A percentile compares a stretch with the other conserved stretches of the same genome.
phyloP scores from a whole-genome alignment of 92 coral and sea anemone species.

The Palythoa caribaeorum region DNA sequence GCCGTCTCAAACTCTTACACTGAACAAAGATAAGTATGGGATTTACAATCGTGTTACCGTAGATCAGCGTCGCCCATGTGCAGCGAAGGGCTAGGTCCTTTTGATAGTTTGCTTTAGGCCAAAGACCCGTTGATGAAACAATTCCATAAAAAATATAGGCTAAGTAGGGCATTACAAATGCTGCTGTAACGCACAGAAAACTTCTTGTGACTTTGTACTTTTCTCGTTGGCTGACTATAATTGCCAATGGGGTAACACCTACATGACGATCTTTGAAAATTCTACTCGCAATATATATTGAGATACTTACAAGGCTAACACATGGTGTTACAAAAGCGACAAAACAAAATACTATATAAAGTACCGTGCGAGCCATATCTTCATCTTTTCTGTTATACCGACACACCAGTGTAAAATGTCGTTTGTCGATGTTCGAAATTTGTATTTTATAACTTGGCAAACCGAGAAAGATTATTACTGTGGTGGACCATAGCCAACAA shows the following conservation, averaged over 20 bases:
- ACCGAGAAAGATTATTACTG: not conserved
- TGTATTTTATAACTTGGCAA: conserved; percentile 10
- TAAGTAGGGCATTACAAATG: conserved; percentile 15
- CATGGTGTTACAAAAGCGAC: not conserved
- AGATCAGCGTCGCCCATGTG: not conserved
- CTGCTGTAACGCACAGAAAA: not conserved
- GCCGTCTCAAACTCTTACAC: not conserved
- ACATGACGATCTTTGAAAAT: not conserved
- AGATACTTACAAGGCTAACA: not conserved
- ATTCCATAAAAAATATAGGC: not conserved
- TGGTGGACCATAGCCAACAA: conserved; percentile 4
- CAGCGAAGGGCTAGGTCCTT: not conserved
- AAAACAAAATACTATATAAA: conserved; percentile 6
- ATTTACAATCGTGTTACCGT: not conserved
- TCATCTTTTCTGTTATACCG: not conserved
- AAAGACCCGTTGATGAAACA: not conserved
- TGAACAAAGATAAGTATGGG: not conserved
- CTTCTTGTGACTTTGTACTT: conserved; percentile 2
- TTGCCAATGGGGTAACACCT: not conserved
- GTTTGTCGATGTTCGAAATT: not conserved
- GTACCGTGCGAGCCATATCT: not conserved
- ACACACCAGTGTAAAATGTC: not conserved
- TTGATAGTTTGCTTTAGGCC: not conserved
- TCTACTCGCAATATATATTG: not conserved
- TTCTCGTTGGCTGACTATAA: not conserved